phyloP scores from a whole-genome alignment of 2,113 vertebrate species.

The Pholis gunnellus region DNA sequence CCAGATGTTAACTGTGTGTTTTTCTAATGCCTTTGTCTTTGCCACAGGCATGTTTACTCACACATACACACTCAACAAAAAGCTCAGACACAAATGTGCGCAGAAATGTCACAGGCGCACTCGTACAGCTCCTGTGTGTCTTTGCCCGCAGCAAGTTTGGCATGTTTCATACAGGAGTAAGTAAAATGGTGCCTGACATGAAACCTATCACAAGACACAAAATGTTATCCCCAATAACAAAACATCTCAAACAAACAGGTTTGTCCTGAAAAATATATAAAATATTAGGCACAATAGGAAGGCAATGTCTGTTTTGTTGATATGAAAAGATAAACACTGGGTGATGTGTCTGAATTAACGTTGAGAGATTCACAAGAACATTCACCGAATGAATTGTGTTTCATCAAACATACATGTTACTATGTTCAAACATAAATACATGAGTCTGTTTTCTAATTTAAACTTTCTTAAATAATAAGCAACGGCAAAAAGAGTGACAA shows the following conservation, averaged over 20 bases:
- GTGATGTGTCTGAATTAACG: background rate
- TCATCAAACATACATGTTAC: background rate
- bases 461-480: background rate
- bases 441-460: background rate
- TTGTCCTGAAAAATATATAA: background rate
- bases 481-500: background rate
- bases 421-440: background rate
- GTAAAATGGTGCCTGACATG: conserved; percentile 33
- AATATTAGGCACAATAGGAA: background rate
- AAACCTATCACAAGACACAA: conserved; percentile 18
- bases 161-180: conserved; percentile 31
- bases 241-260: background rate
- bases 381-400: background rate
- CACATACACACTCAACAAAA: conserved; percentile 43
- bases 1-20: conserved; percentile 50
- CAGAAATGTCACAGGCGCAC: conserved; percentile 28
- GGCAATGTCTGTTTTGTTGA: background rate
- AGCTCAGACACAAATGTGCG: conserved; percentile 32
- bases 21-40: conserved; percentile 59
- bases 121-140: conserved; percentile 32
- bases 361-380: background rate
- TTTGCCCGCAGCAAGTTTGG: conserved; percentile 54
- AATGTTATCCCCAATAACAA: background rate
- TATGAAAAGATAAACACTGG: background rate
- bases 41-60: conserved; percentile 60